These are phyloP conservation scores for Synchiropus splendidus DNA, from an alignment of 2,113 vertebrate genomes.

Conservation along the genomic window DNA sequence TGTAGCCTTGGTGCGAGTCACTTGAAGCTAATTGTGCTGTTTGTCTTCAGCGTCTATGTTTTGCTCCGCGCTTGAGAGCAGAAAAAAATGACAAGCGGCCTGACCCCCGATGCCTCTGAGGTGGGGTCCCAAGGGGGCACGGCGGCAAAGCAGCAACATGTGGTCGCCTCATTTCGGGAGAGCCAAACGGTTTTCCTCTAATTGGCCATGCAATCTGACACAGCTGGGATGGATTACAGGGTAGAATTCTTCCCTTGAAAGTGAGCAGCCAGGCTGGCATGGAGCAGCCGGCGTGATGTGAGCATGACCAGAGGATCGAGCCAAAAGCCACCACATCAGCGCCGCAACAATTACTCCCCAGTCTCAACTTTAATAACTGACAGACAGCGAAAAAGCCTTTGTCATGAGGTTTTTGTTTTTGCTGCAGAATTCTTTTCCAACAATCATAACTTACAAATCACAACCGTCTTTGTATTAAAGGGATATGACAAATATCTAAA, in stretches of 20 bases:
- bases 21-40: slow-evolving; percentile 41
- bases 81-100: slow-evolving; percentile 77
- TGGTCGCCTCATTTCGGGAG: slow-evolving; percentile 71
- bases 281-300: slow-evolving; percentile 3
- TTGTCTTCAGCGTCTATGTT: slow-evolving; percentile 37
- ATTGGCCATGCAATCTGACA: slow-evolving; percentile 70
- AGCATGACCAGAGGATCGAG: slow-evolving; percentile 8
- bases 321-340: slow-evolving; percentile 3
- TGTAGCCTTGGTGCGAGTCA: slow-evolving; percentile 19
- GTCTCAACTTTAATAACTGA: too few species aligned
- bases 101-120: slow-evolving; percentile 60
- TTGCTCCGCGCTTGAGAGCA: slow-evolving; percentile 25
- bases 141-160: slow-evolving; percentile 67
- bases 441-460: too few species aligned
- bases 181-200: slow-evolving; percentile 76
- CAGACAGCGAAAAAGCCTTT: too few species aligned
- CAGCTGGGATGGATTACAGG: slow-evolving; percentile 83
- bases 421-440: too few species aligned
- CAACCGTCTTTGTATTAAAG: too few species aligned
- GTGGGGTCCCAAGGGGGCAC: slow-evolving; percentile 26
- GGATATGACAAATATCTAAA: too few species aligned
- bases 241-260: slow-evolving; percentile 68
- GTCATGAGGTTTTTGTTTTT: too few species aligned
- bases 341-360: too few species aligned
- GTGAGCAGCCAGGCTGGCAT: slow-evolving; percentile 36